A percentile compares a stretch with the other conserved stretches of the same genome.
These are phyloP conservation scores for Caerostris extrusa DNA, from an alignment of 1,140 invertebrate species.

Conservation along the genomic window DNA sequence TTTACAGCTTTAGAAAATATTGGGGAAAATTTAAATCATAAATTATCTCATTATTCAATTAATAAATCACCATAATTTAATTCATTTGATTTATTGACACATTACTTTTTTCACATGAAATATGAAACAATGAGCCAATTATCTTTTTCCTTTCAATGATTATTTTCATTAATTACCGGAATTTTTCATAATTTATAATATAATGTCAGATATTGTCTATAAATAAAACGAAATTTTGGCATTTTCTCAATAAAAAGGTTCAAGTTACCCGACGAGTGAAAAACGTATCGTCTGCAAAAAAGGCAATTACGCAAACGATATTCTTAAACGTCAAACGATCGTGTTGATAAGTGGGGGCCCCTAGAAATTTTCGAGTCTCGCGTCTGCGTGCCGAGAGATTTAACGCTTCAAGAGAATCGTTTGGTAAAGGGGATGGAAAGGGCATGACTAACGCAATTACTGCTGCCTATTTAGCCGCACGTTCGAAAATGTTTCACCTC, in stretches of 20 bases:
- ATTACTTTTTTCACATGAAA: not conserved
- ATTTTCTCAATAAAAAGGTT: not conserved
- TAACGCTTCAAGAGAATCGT: conserved; percentile 62
- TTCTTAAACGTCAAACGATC: conserved; percentile 32
- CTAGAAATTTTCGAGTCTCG: conserved; percentile 10
- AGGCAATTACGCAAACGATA: conserved; percentile 41
- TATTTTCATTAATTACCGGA: not conserved
- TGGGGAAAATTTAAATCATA: too few relatives aligned
- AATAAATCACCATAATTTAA: too few relatives aligned
- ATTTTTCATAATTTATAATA: not conserved
- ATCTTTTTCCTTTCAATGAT: not conserved
- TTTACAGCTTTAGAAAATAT: too few relatives aligned
- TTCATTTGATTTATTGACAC: too few relatives aligned
- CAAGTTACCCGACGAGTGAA: not conserved
- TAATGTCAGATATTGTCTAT: not conserved
- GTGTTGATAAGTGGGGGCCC: conserved; percentile 17
- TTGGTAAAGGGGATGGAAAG: conserved; percentile 26
- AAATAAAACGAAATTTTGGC: not conserved
- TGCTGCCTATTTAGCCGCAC: conserved; percentile 62
- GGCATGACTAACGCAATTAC: conserved; percentile 64
- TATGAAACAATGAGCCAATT: not conserved
- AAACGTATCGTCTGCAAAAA: conserved; percentile 29
- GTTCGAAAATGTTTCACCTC: conserved; percentile 64
- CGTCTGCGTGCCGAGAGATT: conserved; percentile 39
- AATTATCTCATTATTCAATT: too few relatives aligned